Evolutionary conservation across 1,140 invertebrate species (phyloP).

Genomic region (Lasioglossum baleicum): DNA sequence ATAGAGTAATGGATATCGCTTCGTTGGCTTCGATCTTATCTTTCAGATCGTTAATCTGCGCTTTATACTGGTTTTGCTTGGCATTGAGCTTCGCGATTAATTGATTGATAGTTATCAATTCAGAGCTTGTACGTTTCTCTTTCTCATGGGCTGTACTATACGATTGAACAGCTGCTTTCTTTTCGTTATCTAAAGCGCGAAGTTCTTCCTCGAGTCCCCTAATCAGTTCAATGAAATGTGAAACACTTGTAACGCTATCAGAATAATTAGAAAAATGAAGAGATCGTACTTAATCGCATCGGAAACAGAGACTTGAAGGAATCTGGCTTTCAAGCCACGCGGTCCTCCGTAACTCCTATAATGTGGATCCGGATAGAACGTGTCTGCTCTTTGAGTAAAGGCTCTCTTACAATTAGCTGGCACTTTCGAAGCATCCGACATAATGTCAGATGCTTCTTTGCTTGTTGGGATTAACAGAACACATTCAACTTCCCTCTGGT

Average conservation of each 20-base stretch:
- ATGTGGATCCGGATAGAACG: conserved; percentile 84
- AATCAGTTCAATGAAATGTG: conserved; percentile 6
- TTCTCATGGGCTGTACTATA: conserved; percentile 58
- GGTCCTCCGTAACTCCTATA: conserved; percentile 84
- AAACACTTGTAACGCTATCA: background rate
- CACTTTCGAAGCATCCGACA: conserved; percentile 82
- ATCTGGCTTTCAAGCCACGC: conserved; percentile 75
- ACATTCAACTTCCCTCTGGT: conserved; percentile 86
- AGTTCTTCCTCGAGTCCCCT: conserved; percentile 70
- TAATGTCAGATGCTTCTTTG: conserved; percentile 83
- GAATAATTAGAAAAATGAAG: background rate
- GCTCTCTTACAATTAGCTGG: conserved; percentile 84
- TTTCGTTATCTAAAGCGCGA: conserved; percentile 45
- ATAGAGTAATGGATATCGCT: conserved; percentile 61
- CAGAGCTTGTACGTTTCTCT: conserved; percentile 49
- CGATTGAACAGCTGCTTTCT: conserved; percentile 12
- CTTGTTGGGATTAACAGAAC: conserved; percentile 85
- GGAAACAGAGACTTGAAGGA: conserved; percentile 83
- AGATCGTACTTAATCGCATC: conserved; percentile 80
- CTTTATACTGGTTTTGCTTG: conserved; percentile 60
- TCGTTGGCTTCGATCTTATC: conserved; percentile 70
- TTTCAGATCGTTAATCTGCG: conserved; percentile 73
- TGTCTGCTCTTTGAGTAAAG: conserved; percentile 82
- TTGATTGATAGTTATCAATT: conserved; percentile 56
- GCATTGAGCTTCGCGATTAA: conserved; percentile 50